Evolutionary conservation across 1,140 invertebrate genomes (phyloP), one percentile per base, ranked within the genome.

Genomic region (Heliconius nattereri): DNA sequence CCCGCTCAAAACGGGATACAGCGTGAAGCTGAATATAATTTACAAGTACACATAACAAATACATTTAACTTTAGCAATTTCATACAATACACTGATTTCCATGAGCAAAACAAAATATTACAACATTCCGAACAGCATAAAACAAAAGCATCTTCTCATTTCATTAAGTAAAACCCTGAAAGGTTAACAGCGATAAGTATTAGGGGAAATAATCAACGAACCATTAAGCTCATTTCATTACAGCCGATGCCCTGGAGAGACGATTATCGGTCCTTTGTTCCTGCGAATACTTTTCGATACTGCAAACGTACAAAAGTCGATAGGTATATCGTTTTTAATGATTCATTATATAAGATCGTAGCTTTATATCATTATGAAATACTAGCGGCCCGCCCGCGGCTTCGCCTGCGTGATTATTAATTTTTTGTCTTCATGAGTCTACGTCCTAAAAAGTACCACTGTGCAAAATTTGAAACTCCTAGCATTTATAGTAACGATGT

Each of bases 151-250:
- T 66, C 23, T 76, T 76, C 40, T 76, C 57, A 76, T 76, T 76
- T 76, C 75, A 76, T 76, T 76, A 76, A 76, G 35, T 70, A 70
- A 66, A 76, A 70, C 75, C 75, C 60, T 45, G 60, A 76, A 76
- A 60, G 23, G 60, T 66, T 66, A 66, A 66, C 26, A 74, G 73
- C 20, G 81, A 70, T 75, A 81, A 72, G 78, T 81, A 85, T 85
- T 81, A 85, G 77, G 81, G 82, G 85, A 85, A 87, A 87, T 89
- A 86, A 87, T 81, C 82, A 76, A 83, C 85, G 84, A 87, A 86
- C 85, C 87, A 89, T 89, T 88, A 88, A 84, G 83, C 78, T 89
- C 84, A 83, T 86, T 88, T 76, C 79, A 73, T 87, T 84, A 83
- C 84, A 77, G 83, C 84, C 78, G 75, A 81, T 80, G 82, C 84